A percentile compares a stretch with the other conserved stretches of the same genome.
Conservation (phyloP, 2,888 invertebrate species). For the Hofmannophila pseudospretella region DNA sequence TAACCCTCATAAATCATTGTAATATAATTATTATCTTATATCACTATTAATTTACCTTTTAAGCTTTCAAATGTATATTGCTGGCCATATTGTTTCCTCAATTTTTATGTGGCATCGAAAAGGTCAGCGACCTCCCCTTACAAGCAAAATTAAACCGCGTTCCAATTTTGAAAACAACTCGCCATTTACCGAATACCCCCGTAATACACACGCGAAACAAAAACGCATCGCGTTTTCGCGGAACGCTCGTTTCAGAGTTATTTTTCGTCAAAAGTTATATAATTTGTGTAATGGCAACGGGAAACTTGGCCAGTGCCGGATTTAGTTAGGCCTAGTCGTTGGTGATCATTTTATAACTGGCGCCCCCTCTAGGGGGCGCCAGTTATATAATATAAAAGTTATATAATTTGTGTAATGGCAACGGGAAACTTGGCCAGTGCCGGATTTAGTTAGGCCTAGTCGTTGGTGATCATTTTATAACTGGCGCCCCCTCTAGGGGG, state of each 20-base stretch:
- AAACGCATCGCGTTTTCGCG: constrained; percentile 9
- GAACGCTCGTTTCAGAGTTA: neutral
- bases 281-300: constrained; percentile 23
- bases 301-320: constrained; percentile 2
- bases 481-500: too few species aligned
- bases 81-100: too few species aligned
- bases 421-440: constrained; percentile 2
- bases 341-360: too few species aligned
- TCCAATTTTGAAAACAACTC: constrained; percentile 5
- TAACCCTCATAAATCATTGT: too few species aligned
- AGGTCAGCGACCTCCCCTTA: neutral
- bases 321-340: neutral
- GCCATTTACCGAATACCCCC: constrained; percentile 1
- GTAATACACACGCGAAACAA: constrained; percentile 8
- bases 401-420: constrained; percentile 26
- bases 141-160: neutral
- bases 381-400: too few species aligned
- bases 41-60: too few species aligned
- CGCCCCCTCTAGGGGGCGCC: too few species aligned
- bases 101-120: too few species aligned
- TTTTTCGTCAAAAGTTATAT: constrained; percentile 21
- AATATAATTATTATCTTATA: too few species aligned
- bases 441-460: neutral
- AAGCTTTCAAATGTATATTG: too few species aligned
- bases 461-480: too few species aligned